Evolutionary conservation across 2,888 invertebrate species (phyloP).

Genomic region (Hymenopus coronatus): DNA sequence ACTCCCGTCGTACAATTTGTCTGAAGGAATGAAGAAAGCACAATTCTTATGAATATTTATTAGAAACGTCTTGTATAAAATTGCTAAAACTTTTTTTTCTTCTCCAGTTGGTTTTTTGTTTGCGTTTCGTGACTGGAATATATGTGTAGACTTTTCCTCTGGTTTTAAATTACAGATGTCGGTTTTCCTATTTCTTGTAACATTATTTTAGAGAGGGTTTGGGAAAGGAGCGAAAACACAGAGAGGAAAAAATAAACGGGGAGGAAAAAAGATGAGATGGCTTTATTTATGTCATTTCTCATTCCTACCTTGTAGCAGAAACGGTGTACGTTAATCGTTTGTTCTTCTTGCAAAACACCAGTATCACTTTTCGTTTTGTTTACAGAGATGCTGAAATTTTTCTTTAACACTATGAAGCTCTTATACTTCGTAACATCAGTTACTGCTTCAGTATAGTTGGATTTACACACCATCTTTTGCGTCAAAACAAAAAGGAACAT

Average conservation of each 20-base stretch:
- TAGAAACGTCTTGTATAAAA: slow-evolving; percentile 25
- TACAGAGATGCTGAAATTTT: no score
- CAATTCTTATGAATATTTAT: slow-evolving; percentile 29
- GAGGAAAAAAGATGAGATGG: not conserved
- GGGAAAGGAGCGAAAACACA: not conserved
- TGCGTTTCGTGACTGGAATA: slow-evolving; percentile 24
- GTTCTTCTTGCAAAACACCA: not conserved
- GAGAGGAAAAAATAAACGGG: not conserved
- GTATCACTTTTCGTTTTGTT: not conserved
- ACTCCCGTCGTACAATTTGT: not conserved
- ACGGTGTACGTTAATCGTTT: not conserved
- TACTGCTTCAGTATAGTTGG: no score
- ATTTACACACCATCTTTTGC: no score
- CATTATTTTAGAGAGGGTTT: not conserved
- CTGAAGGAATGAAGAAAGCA: slow-evolving; percentile 10
- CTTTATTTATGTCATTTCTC: not conserved
- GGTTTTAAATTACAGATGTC: slow-evolving; percentile 23
- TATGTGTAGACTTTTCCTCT: not conserved
- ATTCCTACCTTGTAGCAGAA: not conserved
- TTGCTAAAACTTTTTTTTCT: slow-evolving; percentile 9
- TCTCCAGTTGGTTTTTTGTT: slow-evolving; percentile 5
- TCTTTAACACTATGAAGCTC: no score
- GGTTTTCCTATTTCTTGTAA: not conserved
- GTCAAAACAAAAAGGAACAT: no score
- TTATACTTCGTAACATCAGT: no score